Percentiles rank a stretch among this genome's conserved stretches.
Evolutionary conservation across 2,888 invertebrate species (phyloP).

Genomic region (Liopterus haemorrhoidalis): DNA sequence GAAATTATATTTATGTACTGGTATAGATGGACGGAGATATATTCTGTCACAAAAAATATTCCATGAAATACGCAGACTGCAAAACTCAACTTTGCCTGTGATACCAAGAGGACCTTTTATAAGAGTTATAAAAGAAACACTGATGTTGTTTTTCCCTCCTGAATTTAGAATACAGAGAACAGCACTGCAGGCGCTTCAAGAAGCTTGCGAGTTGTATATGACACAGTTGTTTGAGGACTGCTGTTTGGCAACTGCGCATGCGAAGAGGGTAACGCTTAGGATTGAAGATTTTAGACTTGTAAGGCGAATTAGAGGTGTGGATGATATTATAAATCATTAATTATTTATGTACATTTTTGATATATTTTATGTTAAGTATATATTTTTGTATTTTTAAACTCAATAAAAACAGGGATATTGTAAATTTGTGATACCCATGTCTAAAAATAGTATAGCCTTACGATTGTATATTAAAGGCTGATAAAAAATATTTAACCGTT

Average conservation of each 20-base stretch:
- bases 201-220: conserved; percentile 48
- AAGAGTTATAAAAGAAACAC: conserved; percentile 45
- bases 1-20: too few species aligned
- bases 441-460: too few species aligned
- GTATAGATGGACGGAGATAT: too few species aligned
- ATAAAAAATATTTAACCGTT: too few species aligned
- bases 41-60: too few species aligned
- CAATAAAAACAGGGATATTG: too few species aligned
- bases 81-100: conserved; percentile 36
- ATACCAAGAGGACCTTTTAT: conserved; percentile 47
- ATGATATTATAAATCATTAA: too few species aligned
- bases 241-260: conserved; percentile 44
- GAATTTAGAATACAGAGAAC: conserved; percentile 38
- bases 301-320: conserved; percentile 44
- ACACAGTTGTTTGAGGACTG: conserved; percentile 48
- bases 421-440: too few species aligned
- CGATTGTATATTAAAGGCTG: too few species aligned
- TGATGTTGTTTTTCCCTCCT: conserved; percentile 33
- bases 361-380: too few species aligned
- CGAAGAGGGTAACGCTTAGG: conserved; percentile 46
- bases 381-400: too few species aligned
- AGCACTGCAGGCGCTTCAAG: conserved; percentile 48
- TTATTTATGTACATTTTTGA: too few species aligned
- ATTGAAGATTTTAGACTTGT: conserved; percentile 47
- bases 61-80: conserved; percentile 39